phyloP scores from a whole-genome alignment of 2,888 invertebrate genomes.

The Thymelicus acteon region DNA sequence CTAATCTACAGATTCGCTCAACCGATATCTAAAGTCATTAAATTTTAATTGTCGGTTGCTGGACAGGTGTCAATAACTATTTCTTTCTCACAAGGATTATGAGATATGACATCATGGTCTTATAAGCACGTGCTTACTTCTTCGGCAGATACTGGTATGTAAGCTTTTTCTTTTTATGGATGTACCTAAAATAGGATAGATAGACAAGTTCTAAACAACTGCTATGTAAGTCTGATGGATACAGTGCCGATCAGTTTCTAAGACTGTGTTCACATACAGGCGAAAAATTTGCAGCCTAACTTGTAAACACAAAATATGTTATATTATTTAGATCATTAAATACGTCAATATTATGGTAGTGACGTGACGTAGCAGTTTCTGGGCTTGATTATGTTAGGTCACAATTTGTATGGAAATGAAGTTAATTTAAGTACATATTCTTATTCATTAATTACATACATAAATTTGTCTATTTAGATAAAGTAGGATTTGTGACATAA shows the following conservation, averaged over 20 bases:
- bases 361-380: no score
- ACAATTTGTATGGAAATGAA: no score
- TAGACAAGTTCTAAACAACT: conserved; percentile 29
- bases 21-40: background rate
- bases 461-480: no score
- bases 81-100: background rate
- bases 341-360: no score
- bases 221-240: conserved; percentile 30
- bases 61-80: background rate
- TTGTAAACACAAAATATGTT: no score
- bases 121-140: conserved; percentile 16
- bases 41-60: background rate
- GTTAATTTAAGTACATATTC: no score
- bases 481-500: no score
- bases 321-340: no score
- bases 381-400: no score
- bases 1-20: background rate
- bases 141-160: conserved; percentile 15
- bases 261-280: conserved; percentile 9
- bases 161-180: conserved; percentile 31
- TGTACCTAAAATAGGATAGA: conserved; percentile 25
- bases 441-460: no score
- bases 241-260: conserved; percentile 24
- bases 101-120: conserved; percentile 24
- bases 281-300: background rate